Evolutionary conservation across 2,113 vertebrate genomes (phyloP).

Genomic region (Corythaeola cristata): DNA sequence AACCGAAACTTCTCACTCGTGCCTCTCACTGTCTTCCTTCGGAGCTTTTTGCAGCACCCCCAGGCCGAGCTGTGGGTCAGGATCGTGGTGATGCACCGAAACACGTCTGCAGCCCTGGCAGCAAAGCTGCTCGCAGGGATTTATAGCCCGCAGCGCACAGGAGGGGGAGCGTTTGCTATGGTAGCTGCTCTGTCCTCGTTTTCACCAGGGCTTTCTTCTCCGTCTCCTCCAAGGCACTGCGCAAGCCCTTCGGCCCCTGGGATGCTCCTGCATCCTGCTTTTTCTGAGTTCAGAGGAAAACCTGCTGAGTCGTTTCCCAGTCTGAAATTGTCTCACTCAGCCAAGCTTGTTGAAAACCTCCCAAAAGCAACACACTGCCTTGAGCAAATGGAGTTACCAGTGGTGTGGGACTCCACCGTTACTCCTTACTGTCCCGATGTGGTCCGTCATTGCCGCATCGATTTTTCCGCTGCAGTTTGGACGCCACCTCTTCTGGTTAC

Average conservation of each 20-base stretch:
- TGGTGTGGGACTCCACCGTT: rapidly evolving
- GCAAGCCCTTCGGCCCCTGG: neutral
- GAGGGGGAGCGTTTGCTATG: neutral
- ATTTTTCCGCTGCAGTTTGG: rapidly evolving
- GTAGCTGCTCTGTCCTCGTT: neutral
- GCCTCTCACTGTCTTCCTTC: neutral
- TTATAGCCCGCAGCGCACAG: neutral
- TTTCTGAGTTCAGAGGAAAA: neutral
- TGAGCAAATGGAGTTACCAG: neutral
- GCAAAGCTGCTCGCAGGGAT: neutral
- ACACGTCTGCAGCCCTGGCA: neutral
- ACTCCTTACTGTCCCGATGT: neutral
- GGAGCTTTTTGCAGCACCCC: neutral
- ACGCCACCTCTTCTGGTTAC: neutral
- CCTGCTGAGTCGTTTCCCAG: neutral
- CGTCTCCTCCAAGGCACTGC: neutral
- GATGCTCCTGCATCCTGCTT: neutral
- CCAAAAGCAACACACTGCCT: neutral
- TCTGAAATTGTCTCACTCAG: neutral
- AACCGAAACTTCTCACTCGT: neutral
- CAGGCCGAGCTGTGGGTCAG: neutral
- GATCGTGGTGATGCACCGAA: neutral
- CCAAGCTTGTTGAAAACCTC: neutral
- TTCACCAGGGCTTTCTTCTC: neutral
- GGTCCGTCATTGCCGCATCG: rapidly evolving